Evolutionary conservation across 2,113 vertebrate genomes (phyloP).

Genomic region (Lepus americanus): DNA sequence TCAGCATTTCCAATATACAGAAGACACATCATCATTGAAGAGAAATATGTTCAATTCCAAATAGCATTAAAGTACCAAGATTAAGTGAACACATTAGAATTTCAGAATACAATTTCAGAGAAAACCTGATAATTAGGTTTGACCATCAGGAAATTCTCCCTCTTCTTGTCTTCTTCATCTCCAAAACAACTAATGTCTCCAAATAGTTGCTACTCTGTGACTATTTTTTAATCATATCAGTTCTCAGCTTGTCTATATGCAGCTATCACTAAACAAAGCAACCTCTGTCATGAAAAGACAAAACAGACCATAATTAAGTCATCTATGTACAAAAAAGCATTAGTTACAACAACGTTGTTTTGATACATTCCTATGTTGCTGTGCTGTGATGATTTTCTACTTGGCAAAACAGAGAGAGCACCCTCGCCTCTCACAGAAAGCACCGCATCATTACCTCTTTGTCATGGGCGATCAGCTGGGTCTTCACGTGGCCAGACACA

Average conservation of each 20-base stretch:
- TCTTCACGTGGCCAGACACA: constrained; percentile 99
- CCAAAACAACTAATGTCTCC: constrained; percentile 35
- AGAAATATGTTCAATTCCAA: constrained; percentile 13
- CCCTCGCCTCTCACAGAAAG: not conserved
- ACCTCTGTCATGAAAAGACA: constrained; percentile 17
- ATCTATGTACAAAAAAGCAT: not conserved
- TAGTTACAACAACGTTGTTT: not conserved
- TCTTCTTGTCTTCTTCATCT: not conserved
- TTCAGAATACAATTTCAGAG: constrained; percentile 13
- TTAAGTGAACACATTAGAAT: constrained; percentile 56
- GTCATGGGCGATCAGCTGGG: constrained; percentile 98
- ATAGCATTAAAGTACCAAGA: not conserved
- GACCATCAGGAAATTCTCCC: constrained; percentile 32
- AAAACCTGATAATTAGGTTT: constrained; percentile 20
- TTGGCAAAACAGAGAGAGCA: not conserved
- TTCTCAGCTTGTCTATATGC: not conserved
- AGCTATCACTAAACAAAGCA: not conserved
- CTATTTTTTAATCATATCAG: constrained; percentile 53
- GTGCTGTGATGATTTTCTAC: not conserved
- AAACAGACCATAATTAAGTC: not conserved
- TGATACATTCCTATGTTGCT: constrained; percentile 4
- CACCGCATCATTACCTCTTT: constrained; percentile 92
- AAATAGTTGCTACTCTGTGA: constrained; percentile 39
- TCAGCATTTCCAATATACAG: not conserved
- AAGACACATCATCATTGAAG: constrained; percentile 51